Conservation (phyloP, 2,888 invertebrate genomes). For the Sphaerophoria taeniata region DNA sequence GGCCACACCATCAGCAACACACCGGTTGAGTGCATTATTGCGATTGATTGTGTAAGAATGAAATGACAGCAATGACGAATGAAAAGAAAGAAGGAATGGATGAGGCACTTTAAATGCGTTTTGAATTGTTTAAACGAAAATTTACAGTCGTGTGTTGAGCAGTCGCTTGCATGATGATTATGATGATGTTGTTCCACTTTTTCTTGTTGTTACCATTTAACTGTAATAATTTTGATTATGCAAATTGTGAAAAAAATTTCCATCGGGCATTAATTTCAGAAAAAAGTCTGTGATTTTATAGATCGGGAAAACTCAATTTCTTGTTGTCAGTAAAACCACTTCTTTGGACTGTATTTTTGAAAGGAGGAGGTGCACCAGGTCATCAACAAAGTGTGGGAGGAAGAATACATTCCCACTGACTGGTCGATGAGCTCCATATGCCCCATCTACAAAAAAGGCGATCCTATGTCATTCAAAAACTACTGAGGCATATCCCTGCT, state of each 20-base stretch:
- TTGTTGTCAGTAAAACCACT: too few species aligned
- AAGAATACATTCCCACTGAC: too few species aligned
- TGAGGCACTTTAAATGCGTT: constrained; percentile 58
- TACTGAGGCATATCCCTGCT: too few species aligned
- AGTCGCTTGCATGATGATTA: constrained; percentile 14
- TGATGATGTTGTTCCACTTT: constrained; percentile 16
- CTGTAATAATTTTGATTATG: constrained; percentile 36
- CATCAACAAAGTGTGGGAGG: too few species aligned
- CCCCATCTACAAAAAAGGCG: too few species aligned
- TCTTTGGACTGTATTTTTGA: too few species aligned
- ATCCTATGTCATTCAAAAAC: too few species aligned
- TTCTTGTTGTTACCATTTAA: constrained; percentile 27
- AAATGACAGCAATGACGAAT: constrained; percentile 9
- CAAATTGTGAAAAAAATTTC: constrained; percentile 15
- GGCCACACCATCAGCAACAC: constrained; percentile 4
- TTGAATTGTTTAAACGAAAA: constrained; percentile 35
- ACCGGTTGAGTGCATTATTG: constrained; percentile 65
- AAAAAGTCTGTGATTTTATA: too few species aligned
- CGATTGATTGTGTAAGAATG: constrained; percentile 66
- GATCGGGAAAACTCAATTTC: too few species aligned
- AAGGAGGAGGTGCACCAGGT: too few species aligned
- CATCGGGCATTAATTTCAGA: background rate
- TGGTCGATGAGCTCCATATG: too few species aligned
- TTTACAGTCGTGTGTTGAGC: background rate
- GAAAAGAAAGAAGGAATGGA: background rate